phyloP scores from a whole-genome alignment of 2,797 vertebrate genomes.

The Falco biarmicus region DNA sequence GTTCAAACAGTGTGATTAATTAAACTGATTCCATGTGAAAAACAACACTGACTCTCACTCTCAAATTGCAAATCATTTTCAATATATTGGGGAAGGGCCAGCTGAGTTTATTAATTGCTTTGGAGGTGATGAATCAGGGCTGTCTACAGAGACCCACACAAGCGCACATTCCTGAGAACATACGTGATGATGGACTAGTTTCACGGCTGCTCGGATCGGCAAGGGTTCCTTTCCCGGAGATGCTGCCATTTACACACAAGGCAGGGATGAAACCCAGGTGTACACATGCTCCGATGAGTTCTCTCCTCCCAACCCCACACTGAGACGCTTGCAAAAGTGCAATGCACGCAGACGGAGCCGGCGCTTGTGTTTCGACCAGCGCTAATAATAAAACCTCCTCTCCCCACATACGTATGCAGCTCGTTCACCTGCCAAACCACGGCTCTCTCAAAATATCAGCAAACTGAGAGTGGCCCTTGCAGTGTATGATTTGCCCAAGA shows the following conservation, averaged over 20 bases:
- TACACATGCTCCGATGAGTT: neutral
- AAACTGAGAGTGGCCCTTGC: neutral
- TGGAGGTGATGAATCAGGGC: constrained; percentile 74
- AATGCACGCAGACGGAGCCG: neutral
- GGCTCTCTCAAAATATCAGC: constrained; percentile 63
- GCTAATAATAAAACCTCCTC: constrained; percentile 64
- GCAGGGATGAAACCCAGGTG: neutral
- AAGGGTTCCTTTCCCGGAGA: neutral
- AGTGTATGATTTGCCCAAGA: constrained; percentile 56
- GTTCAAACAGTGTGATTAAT: constrained; percentile 99
- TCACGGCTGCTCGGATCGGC: neutral
- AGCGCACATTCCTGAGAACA: constrained; percentile 53
- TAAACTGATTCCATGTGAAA: constrained; percentile 98
- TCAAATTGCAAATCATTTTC: constrained; percentile 81
- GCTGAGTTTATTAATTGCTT: constrained; percentile 68
- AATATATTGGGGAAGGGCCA: constrained; percentile 73
- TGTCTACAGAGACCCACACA: constrained; percentile 65
- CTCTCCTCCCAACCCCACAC: neutral
- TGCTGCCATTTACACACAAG: constrained; percentile 29
- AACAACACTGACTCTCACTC: constrained; percentile 82
- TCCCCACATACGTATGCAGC: neutral
- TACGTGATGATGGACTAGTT: constrained; percentile 51
- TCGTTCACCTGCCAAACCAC: constrained; percentile 65
- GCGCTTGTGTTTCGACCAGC: neutral
- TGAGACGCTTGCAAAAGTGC: neutral